phyloP scores from a whole-genome alignment of 30 jellyfish, hydroid and myxozoan genomes.

The Hydractinia echinata region DNA sequence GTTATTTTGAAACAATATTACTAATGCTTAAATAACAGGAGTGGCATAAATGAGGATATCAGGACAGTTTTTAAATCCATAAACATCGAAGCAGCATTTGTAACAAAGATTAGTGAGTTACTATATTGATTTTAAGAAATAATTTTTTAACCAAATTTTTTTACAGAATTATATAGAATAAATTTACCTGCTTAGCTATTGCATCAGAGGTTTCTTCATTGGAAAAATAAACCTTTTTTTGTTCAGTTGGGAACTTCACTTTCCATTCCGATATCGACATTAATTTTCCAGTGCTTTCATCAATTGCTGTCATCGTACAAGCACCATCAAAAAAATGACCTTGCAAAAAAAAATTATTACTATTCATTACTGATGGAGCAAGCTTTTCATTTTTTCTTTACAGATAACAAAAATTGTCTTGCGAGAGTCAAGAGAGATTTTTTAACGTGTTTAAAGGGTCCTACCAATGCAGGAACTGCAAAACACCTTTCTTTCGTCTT shows the following conservation, averaged over 20 bases:
- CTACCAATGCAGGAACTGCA: constrained; percentile 35
- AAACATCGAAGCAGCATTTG: too few species aligned
- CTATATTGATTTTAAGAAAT: too few species aligned
- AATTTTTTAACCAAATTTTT: too few species aligned
- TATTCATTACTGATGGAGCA: background rate
- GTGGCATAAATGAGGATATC: too few species aligned
- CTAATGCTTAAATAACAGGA: too few species aligned
- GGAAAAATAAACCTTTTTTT: constrained; percentile 28
- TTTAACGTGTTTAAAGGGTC: background rate
- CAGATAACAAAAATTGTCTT: too few species aligned
- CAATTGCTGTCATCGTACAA: constrained; percentile 61
- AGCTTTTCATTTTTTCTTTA: background rate
- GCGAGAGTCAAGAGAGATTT: too few species aligned
- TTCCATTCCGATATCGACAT: constrained; percentile 67
- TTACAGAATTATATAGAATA: too few species aligned
- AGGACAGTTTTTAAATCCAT: too few species aligned
- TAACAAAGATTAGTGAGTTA: too few species aligned
- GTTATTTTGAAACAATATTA: too few species aligned
- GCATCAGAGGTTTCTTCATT: constrained; percentile 22
- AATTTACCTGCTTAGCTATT: constrained; percentile 50
- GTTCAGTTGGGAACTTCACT: constrained; percentile 17
- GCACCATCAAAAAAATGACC: constrained; percentile 74
- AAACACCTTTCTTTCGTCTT: constrained; percentile 20
- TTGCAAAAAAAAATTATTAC: constrained; percentile 2
- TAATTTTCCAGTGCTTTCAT: constrained; percentile 48